These are phyloP conservation scores for Nothoprocta pentlandii DNA, from an alignment of 2,113 vertebrate species.

Conservation along the genomic window DNA sequence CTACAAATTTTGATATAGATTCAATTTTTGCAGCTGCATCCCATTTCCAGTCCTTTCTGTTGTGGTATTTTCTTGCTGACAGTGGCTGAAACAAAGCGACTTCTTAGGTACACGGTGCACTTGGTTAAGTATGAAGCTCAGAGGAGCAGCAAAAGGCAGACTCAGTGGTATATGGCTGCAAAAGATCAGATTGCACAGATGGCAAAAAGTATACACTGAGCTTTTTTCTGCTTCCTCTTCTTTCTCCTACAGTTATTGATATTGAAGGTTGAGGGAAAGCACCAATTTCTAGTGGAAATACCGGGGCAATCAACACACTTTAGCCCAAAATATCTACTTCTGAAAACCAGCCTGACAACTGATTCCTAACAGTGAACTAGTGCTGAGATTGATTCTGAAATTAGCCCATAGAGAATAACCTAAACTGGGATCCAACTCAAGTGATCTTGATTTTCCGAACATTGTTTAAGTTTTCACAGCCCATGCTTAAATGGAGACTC, in stretches of 20 bases:
- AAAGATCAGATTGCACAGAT: not conserved
- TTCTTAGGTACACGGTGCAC: not conserved
- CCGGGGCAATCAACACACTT: not conserved
- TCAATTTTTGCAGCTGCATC: not conserved
- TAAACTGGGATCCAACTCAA: not conserved
- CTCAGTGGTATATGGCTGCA: not conserved
- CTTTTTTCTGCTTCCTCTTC: not conserved
- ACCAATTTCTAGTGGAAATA: not conserved
- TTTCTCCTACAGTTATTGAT: not conserved
- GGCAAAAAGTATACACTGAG: not conserved
- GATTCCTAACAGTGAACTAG: not conserved
- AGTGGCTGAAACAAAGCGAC: not conserved
- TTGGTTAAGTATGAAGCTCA: not conserved
- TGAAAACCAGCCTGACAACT: not conserved
- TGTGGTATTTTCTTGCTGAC: not conserved
- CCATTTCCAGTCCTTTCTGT: not conserved
- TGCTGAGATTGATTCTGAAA: not conserved
- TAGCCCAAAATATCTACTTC: not conserved
- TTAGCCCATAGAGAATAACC: not conserved
- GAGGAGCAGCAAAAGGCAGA: not conserved
- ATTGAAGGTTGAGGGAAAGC: not conserved
- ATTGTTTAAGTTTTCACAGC: not conserved
- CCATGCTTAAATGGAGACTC: not conserved
- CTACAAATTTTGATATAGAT: not conserved
- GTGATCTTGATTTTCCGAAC: not conserved